Conservation (phyloP, 2,113 vertebrate species). For the Cichladusa arquata region DNA sequence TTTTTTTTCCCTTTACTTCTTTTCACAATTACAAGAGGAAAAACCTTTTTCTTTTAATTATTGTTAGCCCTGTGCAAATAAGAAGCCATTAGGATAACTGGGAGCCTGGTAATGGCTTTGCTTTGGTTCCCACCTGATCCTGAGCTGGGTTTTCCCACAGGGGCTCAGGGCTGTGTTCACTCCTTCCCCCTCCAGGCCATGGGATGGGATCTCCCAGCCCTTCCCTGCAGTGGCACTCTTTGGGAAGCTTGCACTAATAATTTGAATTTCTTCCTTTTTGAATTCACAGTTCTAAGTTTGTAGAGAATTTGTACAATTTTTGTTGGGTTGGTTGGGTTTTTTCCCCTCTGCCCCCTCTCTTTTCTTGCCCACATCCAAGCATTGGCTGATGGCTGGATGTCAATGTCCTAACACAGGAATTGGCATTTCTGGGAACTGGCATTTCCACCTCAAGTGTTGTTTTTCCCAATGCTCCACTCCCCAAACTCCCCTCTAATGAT, state of each 20-base stretch:
- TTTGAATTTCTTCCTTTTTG: neutral
- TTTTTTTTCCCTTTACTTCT: neutral
- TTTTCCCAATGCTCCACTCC: neutral
- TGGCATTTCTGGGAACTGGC: neutral
- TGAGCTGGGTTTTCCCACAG: neutral
- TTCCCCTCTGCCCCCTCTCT: neutral
- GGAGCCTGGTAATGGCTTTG: neutral
- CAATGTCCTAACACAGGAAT: neutral
- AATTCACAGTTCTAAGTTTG: neutral
- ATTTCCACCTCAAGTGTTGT: neutral
- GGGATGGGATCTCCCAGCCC: neutral
- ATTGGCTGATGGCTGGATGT: neutral
- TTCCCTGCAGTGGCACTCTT: neutral
- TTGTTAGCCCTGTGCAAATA: neutral
- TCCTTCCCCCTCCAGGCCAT: neutral
- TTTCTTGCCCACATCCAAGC: slow-evolving; percentile 31
- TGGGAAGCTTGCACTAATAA: neutral
- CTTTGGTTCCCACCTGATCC: neutral
- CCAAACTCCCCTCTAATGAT: neutral
- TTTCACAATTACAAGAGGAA: neutral
- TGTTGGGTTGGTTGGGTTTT: neutral
- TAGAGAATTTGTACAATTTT: neutral
- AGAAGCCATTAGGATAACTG: neutral
- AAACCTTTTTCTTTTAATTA: slow-evolving; percentile 20
- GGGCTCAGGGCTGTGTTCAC: neutral